These are phyloP conservation scores for Pomacea maculata DNA, from an alignment of 1,140 invertebrate species.

Conservation along the genomic window DNA sequence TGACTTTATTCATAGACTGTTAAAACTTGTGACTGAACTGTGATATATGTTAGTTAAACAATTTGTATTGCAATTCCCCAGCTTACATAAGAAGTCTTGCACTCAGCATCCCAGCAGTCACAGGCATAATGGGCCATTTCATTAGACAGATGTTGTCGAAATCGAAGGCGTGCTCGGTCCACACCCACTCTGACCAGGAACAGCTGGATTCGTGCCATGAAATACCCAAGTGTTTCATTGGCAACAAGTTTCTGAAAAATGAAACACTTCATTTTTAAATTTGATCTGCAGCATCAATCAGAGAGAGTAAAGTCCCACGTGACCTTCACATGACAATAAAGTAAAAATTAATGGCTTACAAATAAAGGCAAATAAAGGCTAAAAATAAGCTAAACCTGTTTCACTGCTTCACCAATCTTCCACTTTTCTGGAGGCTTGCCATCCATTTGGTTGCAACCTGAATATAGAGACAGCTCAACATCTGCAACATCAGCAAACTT, in stretches of 20 bases:
- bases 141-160: slow-evolving; percentile 98
- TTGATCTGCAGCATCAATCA: too few relatives aligned
- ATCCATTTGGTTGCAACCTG: slow-evolving; percentile 94
- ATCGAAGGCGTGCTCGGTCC: slow-evolving; percentile 85
- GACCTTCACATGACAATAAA: not conserved
- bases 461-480: slow-evolving; percentile 84
- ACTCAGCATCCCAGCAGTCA: slow-evolving; percentile 99
- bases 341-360: not conserved
- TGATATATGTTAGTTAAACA: too few relatives aligned
- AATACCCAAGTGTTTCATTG: slow-evolving; percentile 98
- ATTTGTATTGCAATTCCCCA: not conserved
- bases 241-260: slow-evolving; percentile 81
- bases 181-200: slow-evolving; percentile 92
- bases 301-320: too few relatives aligned
- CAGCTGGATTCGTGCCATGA: slow-evolving; percentile 93
- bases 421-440: slow-evolving; percentile 62
- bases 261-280: slow-evolving; percentile 4
- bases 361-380: not conserved
- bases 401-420: slow-evolving; percentile 65
- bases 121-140: slow-evolving; percentile 99
- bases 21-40: too few relatives aligned
- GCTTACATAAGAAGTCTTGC: slow-evolving; percentile 86
- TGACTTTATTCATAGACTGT: too few relatives aligned
- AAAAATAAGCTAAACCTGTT: slow-evolving; percentile 62
- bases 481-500: slow-evolving; percentile 86